Evolutionary conservation across 2,888 invertebrate genomes (phyloP).

Genomic region (Volucella bombylans): DNA sequence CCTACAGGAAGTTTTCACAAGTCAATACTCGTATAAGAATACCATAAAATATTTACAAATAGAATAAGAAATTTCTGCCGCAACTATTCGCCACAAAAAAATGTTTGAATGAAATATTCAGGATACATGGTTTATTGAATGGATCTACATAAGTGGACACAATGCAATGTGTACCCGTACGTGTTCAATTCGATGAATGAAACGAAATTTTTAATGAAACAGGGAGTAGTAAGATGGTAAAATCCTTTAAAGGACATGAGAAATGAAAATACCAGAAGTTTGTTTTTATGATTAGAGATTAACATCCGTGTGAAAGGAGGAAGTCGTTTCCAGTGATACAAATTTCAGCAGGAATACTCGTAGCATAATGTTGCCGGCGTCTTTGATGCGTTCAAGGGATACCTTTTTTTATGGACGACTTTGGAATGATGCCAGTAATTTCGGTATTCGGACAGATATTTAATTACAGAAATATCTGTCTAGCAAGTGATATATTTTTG

Average conservation of each 20-base stretch:
- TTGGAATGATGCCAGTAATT: no score
- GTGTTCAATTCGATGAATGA: slow-evolving; percentile 5
- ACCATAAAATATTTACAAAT: background rate
- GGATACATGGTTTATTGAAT: slow-evolving; percentile 12
- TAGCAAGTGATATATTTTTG: no score
- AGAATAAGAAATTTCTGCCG: no score
- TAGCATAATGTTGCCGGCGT: no score
- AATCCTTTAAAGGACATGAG: slow-evolving; percentile 14
- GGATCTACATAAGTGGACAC: background rate
- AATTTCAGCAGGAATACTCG: no score
- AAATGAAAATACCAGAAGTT: background rate
- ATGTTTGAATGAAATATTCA: slow-evolving; percentile 5
- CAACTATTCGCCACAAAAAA: background rate
- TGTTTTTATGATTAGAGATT: background rate
- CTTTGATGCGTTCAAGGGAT: no score
- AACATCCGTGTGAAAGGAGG: slow-evolving; percentile 9
- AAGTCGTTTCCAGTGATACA: no score
- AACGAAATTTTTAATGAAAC: slow-evolving; percentile 8
- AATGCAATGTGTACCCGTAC: background rate
- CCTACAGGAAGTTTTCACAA: background rate
- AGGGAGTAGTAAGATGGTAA: slow-evolving; percentile 8
- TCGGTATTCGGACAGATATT: no score
- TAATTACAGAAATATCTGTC: no score
- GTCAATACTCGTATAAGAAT: background rate
- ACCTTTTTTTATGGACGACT: no score